These are phyloP conservation scores for Troides oblongomaculatus DNA, from an alignment of 2,888 invertebrate genomes.

Conservation along the genomic window DNA sequence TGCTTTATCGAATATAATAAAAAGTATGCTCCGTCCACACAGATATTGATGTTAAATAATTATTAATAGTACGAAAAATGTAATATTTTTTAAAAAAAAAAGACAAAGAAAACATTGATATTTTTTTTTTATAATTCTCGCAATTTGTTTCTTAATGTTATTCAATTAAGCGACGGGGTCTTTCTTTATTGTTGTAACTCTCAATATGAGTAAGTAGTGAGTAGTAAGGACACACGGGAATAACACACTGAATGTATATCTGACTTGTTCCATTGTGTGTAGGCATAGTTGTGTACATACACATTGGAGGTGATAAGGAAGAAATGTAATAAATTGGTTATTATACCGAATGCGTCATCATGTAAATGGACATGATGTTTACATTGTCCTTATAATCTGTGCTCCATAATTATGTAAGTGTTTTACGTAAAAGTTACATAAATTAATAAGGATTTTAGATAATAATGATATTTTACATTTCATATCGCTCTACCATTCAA, in stretches of 20 bases:
- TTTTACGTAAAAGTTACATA: not conserved
- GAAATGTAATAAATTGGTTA: constrained; percentile 22
- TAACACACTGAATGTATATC: not conserved
- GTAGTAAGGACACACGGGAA: not conserved
- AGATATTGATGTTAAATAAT: too few relatives aligned
- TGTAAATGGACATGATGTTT: constrained; percentile 9
- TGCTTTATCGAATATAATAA: too few relatives aligned
- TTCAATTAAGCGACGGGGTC: too few relatives aligned
- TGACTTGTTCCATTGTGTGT: not conserved
- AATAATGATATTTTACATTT: not conserved
- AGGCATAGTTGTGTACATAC: constrained; percentile 2
- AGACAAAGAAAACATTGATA: too few relatives aligned
- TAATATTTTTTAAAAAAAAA: too few relatives aligned
- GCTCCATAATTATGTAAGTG: constrained; percentile 11
- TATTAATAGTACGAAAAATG: too few relatives aligned
- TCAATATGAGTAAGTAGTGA: not conserved
- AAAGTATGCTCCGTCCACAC: too few relatives aligned
- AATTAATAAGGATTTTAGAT: not conserved
- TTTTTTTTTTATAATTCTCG: too few relatives aligned
- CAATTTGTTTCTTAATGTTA: too few relatives aligned
- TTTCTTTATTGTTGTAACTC: too few relatives aligned
- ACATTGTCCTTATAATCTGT: constrained; percentile 2
- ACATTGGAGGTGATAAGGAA: constrained; percentile 12
- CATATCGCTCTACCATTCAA: not conserved
- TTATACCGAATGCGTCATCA: constrained; percentile 15